Base-by-base conservation (phyloP, 2,113 vertebrate species). In the Speoplatyrhinus poulsoni region DNA sequence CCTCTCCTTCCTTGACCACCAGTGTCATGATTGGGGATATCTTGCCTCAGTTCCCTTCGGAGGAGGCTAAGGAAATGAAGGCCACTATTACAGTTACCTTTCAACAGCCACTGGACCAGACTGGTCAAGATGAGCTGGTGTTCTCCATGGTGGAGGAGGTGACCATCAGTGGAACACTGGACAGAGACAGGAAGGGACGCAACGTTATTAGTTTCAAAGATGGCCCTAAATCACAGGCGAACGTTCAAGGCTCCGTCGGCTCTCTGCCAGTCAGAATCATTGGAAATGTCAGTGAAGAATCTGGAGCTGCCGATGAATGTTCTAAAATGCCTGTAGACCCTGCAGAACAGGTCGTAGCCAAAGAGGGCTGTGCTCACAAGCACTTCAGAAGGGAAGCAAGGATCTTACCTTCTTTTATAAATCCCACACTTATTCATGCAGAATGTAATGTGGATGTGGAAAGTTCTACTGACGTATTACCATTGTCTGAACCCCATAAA, bases 141-240 rank as follows among this genome's bases (percentile, higher is more conserved):
- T 99, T 98, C 80, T 98, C 96, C 0, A 92, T 99, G 81, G 96
- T 98, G 68, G 96, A 98, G 86, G 98, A 98, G 71, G 92, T 98
- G 76, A 96, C 95, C 76, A 94, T 98, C 72, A 95, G 94, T 16
- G 95, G 95, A 8, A 90, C 92, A 46, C 81, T 94, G 19, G 92
- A 94, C 64, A 91, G 90, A 0, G 93, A 93, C 7, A 94, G 93
- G 12, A 92, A 96, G 9, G 94, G 94, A 0, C 92, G 94, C 53
- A 98, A 96, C 76, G 94, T 98, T 62, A 94, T 97, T 85, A 97
- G 95, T 75, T 95, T 98, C 83, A 94, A 93, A 77, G 97, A 98
- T 0, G n/a, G 47, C 4, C 91, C 93, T 41, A 95, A 92, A 73
- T 95, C 96, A 1, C 90, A 80, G 19, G 26, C 55, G 26, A 67